Percentiles rank a stretch among this genome's conserved stretches.
Conservation (phyloP, 1,140 invertebrate species). For the Magallana angulata region DNA sequence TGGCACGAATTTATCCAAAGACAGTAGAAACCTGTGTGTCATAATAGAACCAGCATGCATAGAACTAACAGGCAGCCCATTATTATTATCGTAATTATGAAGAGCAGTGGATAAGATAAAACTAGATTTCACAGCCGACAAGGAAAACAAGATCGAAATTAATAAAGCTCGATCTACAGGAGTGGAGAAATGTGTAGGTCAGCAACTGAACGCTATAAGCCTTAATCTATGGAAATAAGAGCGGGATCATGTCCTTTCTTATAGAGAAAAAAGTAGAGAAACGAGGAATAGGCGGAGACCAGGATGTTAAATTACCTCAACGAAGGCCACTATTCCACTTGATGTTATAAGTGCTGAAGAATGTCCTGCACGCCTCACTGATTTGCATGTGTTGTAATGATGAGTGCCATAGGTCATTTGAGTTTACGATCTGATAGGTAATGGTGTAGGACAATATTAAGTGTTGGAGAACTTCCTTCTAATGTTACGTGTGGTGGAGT, state of each 20-base stretch:
- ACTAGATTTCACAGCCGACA: too few relatives aligned
- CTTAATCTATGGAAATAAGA: not conserved
- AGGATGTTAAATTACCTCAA: not conserved
- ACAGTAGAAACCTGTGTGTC: too few relatives aligned
- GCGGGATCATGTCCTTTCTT: not conserved
- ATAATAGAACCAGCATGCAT: too few relatives aligned
- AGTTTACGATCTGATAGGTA: not conserved
- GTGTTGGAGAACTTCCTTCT: too few relatives aligned
- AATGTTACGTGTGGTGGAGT: too few relatives aligned
- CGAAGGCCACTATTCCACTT: not conserved
- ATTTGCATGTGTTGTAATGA: not conserved
- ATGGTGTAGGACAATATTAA: not conserved
- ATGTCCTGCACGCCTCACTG: not conserved
- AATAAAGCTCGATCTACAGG: not conserved
- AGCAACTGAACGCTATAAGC: not conserved
- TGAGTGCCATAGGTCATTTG: conserved; percentile 6
- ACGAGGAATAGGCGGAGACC: not conserved
- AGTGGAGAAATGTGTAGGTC: not conserved
- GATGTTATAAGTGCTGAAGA: conserved; percentile 8
- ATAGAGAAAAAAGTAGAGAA: not conserved
- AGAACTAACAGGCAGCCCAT: too few relatives aligned
- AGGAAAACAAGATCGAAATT: too few relatives aligned
- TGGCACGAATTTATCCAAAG: too few relatives aligned
- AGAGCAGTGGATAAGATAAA: too few relatives aligned
- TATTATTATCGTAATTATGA: too few relatives aligned